Base-by-base conservation (phyloP, 2,888 invertebrate genomes). In the Eristalinus sepulchralis region DNA sequence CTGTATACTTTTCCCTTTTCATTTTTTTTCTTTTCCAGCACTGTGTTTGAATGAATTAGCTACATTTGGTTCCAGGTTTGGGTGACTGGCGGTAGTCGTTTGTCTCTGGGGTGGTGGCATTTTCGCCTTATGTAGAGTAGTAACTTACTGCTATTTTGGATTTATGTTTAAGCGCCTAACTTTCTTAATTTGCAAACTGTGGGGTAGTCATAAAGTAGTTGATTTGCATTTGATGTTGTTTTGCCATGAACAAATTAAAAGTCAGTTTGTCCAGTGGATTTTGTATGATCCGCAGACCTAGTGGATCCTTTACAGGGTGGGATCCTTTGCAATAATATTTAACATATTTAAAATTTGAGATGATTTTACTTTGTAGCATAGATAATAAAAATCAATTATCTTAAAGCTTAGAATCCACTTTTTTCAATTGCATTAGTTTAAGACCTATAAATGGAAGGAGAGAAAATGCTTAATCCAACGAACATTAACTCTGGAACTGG, bases 21-120 rank as follows among this genome's bases (percentile, higher is more conserved):
- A n/a, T 75, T 22, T 75, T 59, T 78, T 64, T 55, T 13, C 20
- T 20, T 27, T 64, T 47, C 36, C 53, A 63, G 63, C 9, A 10
- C 68, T 83, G 24, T 62, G 68, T 59, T 63, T 68, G 63, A 83
- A 73, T 64, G 78, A 78, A 78, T 73, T 78, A 73, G 83, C 57
- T 60, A 36, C 62, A 17, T 67, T 68, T 73, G 72, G 34, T 63
- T 68, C 36, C 31, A 68, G 68, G 72, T 57, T 73, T 62, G 73
- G 13, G 13, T 22, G 64, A 17, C 47, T 47, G 47, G 5, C 27
- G 2, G 27, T 27, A 27, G 2, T 27, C 2, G 2, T 5, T 27
- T 47, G 8, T 47, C n/a, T 13, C 39, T n/a, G 4, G 6, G n/a
- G 13, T n/a, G 10, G 34, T 39, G 13, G 39, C 36, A 11, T 36